Conservation (phyloP, 1,140 invertebrate species). For the Dinoponera quadriceps region DNA sequence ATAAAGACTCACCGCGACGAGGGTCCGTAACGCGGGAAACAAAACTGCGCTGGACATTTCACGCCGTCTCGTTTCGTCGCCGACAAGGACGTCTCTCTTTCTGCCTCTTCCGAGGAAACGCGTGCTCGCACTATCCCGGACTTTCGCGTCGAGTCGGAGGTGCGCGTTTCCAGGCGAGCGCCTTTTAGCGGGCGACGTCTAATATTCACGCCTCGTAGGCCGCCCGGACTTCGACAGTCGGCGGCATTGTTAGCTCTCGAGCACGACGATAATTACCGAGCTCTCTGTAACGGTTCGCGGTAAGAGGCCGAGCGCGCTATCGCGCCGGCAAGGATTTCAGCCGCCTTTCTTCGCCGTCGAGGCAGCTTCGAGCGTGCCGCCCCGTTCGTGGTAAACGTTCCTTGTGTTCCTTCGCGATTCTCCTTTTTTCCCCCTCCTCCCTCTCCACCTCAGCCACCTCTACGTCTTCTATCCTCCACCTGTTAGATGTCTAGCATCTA, state of each 20-base stretch:
- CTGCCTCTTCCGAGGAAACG: conserved; percentile 37
- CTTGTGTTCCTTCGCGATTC: conserved; percentile 28
- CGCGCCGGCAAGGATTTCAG: conserved; percentile 51
- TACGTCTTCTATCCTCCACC: conserved; percentile 28
- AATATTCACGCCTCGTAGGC: conserved; percentile 70
- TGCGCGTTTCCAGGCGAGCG: conserved; percentile 61
- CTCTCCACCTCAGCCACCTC: conserved; percentile 6
- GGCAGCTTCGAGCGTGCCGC: neutral
- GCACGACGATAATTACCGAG: conserved; percentile 78
- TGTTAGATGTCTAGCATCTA: conserved; percentile 57
- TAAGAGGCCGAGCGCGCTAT: conserved; percentile 59
- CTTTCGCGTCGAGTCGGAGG: conserved; percentile 61
- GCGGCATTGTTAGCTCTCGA: conserved; percentile 70
- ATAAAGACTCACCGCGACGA: conserved; percentile 2
- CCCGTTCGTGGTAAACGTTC: conserved; percentile 56
- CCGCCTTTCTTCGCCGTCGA: conserved; percentile 44
- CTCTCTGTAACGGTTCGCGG: conserved; percentile 55
- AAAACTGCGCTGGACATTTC: neutral
- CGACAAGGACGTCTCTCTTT: conserved; percentile 42
- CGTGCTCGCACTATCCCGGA: conserved; percentile 35
- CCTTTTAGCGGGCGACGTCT: conserved; percentile 76
- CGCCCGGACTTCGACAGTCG: conserved; percentile 75
- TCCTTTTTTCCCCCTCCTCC: conserved; percentile 23
- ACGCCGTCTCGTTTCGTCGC: conserved; percentile 8
- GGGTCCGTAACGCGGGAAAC: neutral